Percentiles rank a stretch among this genome's conserved stretches.
Conservation (phyloP, 2,797 vertebrate genomes). For the Helostoma temminkii region DNA sequence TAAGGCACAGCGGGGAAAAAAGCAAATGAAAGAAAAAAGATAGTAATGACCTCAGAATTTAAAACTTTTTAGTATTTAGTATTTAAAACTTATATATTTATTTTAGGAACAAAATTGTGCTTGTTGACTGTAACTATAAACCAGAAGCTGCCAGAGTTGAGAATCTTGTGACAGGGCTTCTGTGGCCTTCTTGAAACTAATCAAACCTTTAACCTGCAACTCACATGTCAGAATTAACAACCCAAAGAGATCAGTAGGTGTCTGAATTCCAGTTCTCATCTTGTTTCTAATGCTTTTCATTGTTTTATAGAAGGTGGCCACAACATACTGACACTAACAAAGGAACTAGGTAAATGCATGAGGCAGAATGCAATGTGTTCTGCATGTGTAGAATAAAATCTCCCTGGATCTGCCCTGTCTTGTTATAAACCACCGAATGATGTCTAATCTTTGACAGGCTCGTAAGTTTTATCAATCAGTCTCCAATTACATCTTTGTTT, state of each 20-base stretch:
- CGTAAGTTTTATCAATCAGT: background rate
- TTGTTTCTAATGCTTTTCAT: slow-evolving; percentile 7
- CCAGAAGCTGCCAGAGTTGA: background rate
- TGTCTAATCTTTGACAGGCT: slow-evolving; percentile 14
- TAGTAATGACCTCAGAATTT: too few species aligned
- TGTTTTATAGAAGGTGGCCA: slow-evolving; percentile 8
- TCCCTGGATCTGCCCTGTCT: slow-evolving; percentile 10
- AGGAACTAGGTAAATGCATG: background rate
- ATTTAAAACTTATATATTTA: background rate
- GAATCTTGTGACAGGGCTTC: background rate
- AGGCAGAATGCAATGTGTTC: background rate
- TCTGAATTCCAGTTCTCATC: slow-evolving; percentile 2
- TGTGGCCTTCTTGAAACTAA: background rate
- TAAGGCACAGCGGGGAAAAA: background rate
- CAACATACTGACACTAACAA: slow-evolving; percentile 2
- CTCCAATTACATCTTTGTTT: background rate
- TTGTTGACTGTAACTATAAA: too few species aligned
- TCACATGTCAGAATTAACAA: slow-evolving; percentile 6
- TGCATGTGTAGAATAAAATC: background rate
- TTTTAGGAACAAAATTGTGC: slow-evolving; percentile 1
- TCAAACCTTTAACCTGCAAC: slow-evolving; percentile 4
- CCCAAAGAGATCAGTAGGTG: background rate
- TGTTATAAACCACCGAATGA: slow-evolving; percentile 20
- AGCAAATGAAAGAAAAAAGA: background rate
- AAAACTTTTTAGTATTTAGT: too few species aligned